Conservation (phyloP, 2,113 vertebrate species). For the Columba livia region DNA sequence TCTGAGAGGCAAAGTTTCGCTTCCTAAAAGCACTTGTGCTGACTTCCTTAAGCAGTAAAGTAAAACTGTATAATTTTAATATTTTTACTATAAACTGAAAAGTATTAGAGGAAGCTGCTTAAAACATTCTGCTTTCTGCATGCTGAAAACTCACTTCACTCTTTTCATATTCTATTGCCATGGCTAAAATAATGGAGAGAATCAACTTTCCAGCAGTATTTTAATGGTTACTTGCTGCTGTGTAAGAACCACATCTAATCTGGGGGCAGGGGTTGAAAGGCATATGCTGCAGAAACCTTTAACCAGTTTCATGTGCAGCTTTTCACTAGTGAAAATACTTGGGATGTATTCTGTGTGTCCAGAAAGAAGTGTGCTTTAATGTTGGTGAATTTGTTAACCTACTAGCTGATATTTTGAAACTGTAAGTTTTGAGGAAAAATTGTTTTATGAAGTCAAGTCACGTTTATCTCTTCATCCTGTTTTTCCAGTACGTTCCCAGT, state of each 20-base stretch:
- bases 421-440: neutral
- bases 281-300: neutral
- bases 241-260: accelerated
- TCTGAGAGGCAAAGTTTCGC: neutral
- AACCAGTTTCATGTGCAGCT: neutral
- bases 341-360: neutral
- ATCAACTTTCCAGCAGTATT: neutral
- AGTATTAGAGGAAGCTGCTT: neutral
- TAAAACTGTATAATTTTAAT: neutral
- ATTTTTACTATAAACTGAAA: neutral
- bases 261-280: neutral
- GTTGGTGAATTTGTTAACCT: neutral
- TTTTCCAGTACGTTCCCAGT: slow-evolving; percentile 90
- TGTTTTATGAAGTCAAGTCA: neutral
- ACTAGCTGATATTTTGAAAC: neutral
- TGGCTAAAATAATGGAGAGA: neutral
- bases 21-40: neutral
- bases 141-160: neutral
- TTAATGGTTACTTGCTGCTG: neutral
- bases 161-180: accelerated
- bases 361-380: neutral
- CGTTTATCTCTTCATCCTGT: neutral
- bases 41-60: neutral
- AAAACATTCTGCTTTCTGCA: neutral
- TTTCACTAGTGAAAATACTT: neutral